Evolutionary conservation across 2,113 vertebrate species (phyloP).

Genomic region (Antechinus stuartii): DNA sequence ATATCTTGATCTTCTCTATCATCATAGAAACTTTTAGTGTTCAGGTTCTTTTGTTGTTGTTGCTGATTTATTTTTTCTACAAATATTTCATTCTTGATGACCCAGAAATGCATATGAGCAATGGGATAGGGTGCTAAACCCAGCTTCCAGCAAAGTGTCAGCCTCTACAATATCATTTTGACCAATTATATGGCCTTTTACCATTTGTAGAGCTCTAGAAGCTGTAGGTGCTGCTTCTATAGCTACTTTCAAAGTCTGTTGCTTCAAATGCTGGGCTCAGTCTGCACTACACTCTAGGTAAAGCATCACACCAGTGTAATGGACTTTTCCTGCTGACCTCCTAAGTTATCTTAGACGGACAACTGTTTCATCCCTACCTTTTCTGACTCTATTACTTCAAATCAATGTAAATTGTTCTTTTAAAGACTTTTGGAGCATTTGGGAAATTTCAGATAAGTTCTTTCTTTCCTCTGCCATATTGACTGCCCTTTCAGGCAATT

Average conservation of each 20-base stretch:
- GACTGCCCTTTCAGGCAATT: constrained; percentile 40
- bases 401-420: neutral
- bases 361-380: neutral
- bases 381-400: neutral
- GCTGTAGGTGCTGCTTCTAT: neutral
- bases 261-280: neutral
- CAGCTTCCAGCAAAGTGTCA: neutral
- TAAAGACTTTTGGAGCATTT: neutral
- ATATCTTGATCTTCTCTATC: neutral
- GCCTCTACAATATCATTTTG: neutral
- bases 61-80: too few species aligned
- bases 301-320: neutral
- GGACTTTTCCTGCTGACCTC: neutral
- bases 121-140: neutral
- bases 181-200: neutral
- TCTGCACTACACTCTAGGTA: neutral
- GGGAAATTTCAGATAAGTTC: neutral
- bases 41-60: too few species aligned
- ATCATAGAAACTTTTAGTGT: too few species aligned
- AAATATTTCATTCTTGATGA: neutral
- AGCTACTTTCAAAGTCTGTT: neutral
- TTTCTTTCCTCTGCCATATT: neutral
- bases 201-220: neutral
- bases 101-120: neutral
- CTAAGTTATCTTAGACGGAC: neutral